Percentiles rank a stretch among this genome's conserved stretches.
phyloP scores from a whole-genome alignment of 2,888 invertebrate genomes.

The Campaea margaritaria region DNA sequence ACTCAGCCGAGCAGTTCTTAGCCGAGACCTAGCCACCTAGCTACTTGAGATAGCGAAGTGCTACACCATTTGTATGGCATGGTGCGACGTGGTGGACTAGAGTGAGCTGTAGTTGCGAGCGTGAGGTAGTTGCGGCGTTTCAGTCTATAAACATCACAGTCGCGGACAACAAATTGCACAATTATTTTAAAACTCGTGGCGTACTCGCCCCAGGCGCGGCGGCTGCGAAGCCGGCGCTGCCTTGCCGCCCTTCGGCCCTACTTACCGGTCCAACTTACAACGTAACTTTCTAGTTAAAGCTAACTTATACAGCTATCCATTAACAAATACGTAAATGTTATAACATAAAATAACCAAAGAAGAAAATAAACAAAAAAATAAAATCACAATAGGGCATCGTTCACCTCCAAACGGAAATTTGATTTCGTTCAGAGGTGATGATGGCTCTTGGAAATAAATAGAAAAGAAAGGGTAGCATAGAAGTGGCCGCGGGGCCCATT shows the following conservation, averaged over 20 bases:
- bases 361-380: conserved; percentile 78
- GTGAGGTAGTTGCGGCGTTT: conserved; percentile 85
- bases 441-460: conserved; percentile 80
- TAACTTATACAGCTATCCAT: conserved; percentile 77
- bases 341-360: conserved; percentile 77
- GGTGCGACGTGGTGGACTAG: conserved; percentile 79
- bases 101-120: conserved; percentile 77
- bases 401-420: conserved; percentile 78
- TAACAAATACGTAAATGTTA: conserved; percentile 82
- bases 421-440: conserved; percentile 71
- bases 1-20: conserved; percentile 11
- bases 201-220: conserved; percentile 62
- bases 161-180: conserved; percentile 86
- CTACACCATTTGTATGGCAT: conserved; percentile 45
- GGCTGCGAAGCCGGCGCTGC: conserved; percentile 58
- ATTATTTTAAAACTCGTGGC: conserved; percentile 66
- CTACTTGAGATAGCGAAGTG: conserved; percentile 17
- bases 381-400: conserved; percentile 77
- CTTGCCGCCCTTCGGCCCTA: conserved; percentile 63
- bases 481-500: conserved; percentile 84
- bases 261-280: conserved; percentile 69
- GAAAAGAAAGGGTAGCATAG: conserved; percentile 79
- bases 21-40: conserved; percentile 11
- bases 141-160: conserved; percentile 90
- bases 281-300: conserved; percentile 77